Percentiles rank a stretch among this genome's conserved stretches.
Conservation (phyloP, 1,140 invertebrate genomes). For the Papilio polyxenes region DNA sequence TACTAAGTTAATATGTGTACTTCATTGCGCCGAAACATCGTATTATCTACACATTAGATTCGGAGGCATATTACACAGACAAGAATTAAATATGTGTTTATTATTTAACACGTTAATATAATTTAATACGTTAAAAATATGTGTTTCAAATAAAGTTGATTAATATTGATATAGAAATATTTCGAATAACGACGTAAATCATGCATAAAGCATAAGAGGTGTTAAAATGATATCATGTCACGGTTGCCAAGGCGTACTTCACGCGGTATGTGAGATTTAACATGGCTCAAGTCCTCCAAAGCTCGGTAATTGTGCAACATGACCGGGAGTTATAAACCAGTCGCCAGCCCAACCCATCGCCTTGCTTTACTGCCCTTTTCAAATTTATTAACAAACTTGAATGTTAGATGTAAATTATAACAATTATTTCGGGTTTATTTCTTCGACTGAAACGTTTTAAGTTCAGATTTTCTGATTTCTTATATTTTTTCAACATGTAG, state of each 20-base stretch:
- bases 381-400: slow-evolving; percentile 27
- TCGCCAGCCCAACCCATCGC: slow-evolving; percentile 36
- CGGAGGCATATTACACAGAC: no score
- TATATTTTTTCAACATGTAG: not conserved
- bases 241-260: slow-evolving; percentile 59
- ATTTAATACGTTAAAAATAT: no score
- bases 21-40: no score
- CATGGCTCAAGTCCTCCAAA: slow-evolving; percentile 63
- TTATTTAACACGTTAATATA: no score
- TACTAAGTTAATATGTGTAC: no score
- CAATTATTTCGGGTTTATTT: slow-evolving; percentile 1
- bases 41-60: no score
- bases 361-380: slow-evolving; percentile 31
- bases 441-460: not conserved
- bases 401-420: slow-evolving; percentile 25
- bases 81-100: no score
- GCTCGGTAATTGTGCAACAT: slow-evolving; percentile 65
- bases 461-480: not conserved
- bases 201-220: slow-evolving; percentile 53
- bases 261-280: slow-evolving; percentile 63
- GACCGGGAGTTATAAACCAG: slow-evolving; percentile 44
- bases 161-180: not conserved
- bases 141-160: no score
- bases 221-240: slow-evolving; percentile 59
- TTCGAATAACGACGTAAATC: not conserved